These are phyloP conservation scores for Argyresthia goedartella DNA, from an alignment of 2,888 invertebrate genomes.

Conservation along the genomic window DNA sequence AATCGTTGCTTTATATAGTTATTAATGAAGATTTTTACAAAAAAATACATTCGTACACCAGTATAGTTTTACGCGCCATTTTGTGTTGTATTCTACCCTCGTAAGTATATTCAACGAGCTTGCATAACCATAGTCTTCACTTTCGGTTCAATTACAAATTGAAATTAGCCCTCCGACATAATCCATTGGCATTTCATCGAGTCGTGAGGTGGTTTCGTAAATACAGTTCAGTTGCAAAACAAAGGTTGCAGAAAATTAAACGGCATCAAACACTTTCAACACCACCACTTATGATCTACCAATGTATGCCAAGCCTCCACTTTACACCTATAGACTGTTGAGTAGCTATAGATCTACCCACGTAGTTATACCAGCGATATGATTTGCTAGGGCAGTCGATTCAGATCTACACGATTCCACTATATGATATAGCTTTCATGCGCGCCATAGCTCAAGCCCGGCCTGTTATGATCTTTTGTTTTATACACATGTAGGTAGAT, in stretches of 20 bases:
- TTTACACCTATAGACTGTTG: background rate
- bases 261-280: too few species aligned
- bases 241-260: too few species aligned
- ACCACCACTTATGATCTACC: background rate
- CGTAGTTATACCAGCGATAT: conserved; percentile 8
- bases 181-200: too few species aligned
- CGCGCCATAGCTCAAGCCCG: conserved; percentile 27
- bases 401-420: conserved; percentile 34
- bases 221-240: too few species aligned
- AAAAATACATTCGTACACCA: too few species aligned
- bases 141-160: too few species aligned
- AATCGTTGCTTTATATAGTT: background rate
- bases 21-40: too few species aligned
- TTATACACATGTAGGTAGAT: background rate
- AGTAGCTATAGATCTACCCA: background rate
- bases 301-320: background rate
- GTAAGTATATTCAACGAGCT: background rate
- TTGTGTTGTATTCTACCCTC: too few species aligned
- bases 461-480: conserved; percentile 9
- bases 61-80: too few species aligned
- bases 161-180: too few species aligned
- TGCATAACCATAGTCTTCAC: too few species aligned
- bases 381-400: conserved; percentile 16
- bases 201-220: too few species aligned
- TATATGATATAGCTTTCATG: conserved; percentile 41